Conservation (phyloP, 2,113 vertebrate genomes). For the Charina bottae region DNA sequence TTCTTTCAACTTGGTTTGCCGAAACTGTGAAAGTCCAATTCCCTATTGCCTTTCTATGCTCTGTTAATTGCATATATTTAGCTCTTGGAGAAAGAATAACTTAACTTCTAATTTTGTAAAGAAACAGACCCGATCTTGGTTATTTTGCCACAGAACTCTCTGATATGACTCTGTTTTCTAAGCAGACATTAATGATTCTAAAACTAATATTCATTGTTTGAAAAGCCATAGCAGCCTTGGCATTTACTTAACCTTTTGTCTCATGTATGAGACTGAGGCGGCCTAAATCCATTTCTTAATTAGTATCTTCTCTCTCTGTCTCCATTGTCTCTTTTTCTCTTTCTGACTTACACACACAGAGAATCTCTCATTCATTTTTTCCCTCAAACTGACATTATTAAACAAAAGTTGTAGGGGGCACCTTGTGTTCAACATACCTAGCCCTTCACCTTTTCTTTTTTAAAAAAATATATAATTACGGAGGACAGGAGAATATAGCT, state of each 20-base stretch:
- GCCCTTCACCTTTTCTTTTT: background rate
- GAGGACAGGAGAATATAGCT: background rate
- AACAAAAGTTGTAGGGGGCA: conserved; percentile 60
- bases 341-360: background rate
- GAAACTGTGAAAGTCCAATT: conserved; percentile 72
- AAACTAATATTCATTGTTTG: conserved; percentile 99
- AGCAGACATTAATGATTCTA: conserved; percentile 98
- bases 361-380: background rate
- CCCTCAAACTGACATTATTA: conserved; percentile 75
- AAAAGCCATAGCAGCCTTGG: conserved; percentile 94
- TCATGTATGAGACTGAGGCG: conserved; percentile 94
- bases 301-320: conserved; percentile 91
- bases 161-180: conserved; percentile 95
- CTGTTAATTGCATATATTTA: conserved; percentile 87
- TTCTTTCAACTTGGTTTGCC: conserved; percentile 77
- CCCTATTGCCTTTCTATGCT: conserved; percentile 76
- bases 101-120: conserved; percentile 88
- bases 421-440: background rate
- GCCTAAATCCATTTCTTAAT: conserved; percentile 98
- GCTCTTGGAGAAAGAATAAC: conserved; percentile 84
- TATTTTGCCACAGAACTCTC: conserved; percentile 87
- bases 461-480: conserved; percentile 13
- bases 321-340: conserved; percentile 10
- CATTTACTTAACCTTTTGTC: conserved; percentile 99
- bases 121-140: conserved; percentile 81